phyloP scores from a whole-genome alignment of 2,113 vertebrate genomes.

The Tachycineta bicolor region DNA sequence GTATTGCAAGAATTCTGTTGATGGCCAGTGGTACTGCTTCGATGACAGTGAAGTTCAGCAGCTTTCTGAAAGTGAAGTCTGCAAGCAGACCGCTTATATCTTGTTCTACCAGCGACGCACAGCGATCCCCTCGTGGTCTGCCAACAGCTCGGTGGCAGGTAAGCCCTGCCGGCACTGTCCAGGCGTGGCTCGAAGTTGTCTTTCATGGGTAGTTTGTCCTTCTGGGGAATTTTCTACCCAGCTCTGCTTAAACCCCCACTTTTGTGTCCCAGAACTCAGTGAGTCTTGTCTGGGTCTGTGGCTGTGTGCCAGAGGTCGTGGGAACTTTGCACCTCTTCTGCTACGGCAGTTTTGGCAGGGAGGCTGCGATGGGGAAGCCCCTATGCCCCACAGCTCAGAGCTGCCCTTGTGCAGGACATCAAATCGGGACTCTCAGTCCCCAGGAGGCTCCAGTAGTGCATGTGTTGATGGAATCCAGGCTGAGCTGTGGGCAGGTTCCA shows the following conservation, averaged over 20 bases:
- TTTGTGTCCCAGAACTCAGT: not conserved
- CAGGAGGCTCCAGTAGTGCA: not conserved
- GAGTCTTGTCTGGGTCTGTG: not conserved
- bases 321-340: not conserved
- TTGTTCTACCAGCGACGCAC: conserved; percentile 97
- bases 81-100: conserved; percentile 94
- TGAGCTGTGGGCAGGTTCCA: not conserved
- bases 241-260: not conserved
- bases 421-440: fast-evolving
- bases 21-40: conserved; percentile 98
- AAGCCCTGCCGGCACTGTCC: not conserved
- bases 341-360: not conserved
- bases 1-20: conserved; percentile 96
- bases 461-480: not conserved
- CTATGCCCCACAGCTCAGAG: not conserved
- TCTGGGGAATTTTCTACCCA: not conserved
- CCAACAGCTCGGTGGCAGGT: conserved; percentile 98
- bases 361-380: not conserved
- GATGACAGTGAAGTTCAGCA: conserved; percentile 95
- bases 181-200: not conserved
- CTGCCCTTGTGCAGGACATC: not conserved
- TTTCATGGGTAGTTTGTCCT: not conserved
- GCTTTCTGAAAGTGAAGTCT: conserved; percentile 90
- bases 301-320: fast-evolving
- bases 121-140: conserved; percentile 93